phyloP scores from a whole-genome alignment of 2,888 invertebrate genomes.

The Apamea anceps region DNA sequence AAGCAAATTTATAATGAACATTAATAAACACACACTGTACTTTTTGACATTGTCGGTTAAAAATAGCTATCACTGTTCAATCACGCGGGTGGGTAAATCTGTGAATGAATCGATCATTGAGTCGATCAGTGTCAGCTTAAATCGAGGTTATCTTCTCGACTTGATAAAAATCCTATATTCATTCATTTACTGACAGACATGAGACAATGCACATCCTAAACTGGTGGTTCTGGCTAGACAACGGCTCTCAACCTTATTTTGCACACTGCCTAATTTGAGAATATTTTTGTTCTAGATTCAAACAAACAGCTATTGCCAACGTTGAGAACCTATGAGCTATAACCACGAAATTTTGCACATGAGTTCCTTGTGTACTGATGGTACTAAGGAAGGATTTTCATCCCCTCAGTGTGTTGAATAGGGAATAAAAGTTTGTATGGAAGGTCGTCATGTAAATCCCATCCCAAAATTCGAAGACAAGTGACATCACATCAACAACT shows the following conservation, averaged over 20 bases:
- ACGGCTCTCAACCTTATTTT: too few relatives aligned
- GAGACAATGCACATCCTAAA: too few relatives aligned
- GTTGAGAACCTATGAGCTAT: too few relatives aligned
- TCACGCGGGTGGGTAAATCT: background rate
- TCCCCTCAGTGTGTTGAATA: too few relatives aligned
- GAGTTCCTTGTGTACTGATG: background rate
- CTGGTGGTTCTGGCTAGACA: too few relatives aligned
- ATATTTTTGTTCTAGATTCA: too few relatives aligned
- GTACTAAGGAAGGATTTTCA: too few relatives aligned
- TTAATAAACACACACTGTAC: conserved; percentile 9
- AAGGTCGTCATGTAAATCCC: background rate
- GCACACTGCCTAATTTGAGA: too few relatives aligned
- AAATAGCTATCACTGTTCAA: conserved; percentile 20
- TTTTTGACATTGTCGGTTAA: conserved; percentile 43
- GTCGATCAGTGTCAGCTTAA: background rate
- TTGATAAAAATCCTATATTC: background rate
- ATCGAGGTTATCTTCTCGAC: background rate
- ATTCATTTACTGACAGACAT: background rate
- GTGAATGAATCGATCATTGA: conserved; percentile 16
- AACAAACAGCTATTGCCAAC: too few relatives aligned
- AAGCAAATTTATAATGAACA: conserved; percentile 7
- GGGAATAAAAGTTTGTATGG: background rate
- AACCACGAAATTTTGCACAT: too few relatives aligned
- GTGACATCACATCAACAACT: too few relatives aligned
- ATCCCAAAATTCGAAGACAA: too few relatives aligned